Conservation (phyloP, 2,888 invertebrate genomes). For the Onchidella celtica region DNA sequence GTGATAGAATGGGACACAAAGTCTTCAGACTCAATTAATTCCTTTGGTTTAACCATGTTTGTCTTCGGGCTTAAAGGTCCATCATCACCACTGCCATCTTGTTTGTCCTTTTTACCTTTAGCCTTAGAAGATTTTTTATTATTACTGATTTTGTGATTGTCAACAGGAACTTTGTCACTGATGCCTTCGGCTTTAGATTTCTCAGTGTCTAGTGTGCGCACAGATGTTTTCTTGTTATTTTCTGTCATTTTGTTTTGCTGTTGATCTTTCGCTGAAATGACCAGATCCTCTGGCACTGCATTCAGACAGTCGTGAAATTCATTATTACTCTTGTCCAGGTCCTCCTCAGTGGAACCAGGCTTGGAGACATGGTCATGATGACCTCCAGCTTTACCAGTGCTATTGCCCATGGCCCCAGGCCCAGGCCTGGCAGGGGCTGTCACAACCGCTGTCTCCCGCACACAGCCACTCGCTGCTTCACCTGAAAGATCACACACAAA, state of each 20-base stretch:
- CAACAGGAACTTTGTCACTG: background rate
- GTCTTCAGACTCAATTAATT: background rate
- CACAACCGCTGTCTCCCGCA: background rate
- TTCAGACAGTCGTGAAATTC: conserved; percentile 34
- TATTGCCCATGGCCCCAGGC: conserved; percentile 35
- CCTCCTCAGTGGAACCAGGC: background rate
- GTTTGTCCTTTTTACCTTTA: conserved; percentile 13
- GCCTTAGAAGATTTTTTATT: conserved; percentile 22
- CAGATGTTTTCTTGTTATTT: background rate
- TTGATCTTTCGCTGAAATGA: background rate
- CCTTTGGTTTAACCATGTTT: conserved; percentile 67
- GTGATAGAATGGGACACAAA: background rate
- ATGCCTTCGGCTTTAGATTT: background rate
- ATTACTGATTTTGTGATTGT: background rate
- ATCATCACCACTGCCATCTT: background rate
- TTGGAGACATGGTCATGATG: conserved; percentile 3
- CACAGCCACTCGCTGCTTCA: background rate
- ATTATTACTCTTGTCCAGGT: conserved; percentile 20
- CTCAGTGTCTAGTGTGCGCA: background rate
- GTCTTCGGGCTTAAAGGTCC: conserved; percentile 51
- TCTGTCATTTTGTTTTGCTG: background rate
- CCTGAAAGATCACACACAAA: background rate
- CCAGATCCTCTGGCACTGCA: background rate
- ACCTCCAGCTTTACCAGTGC: background rate
- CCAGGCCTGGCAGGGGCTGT: background rate